Base-by-base conservation (phyloP, 2,797 vertebrate genomes). In the Gallirallus australis region DNA sequence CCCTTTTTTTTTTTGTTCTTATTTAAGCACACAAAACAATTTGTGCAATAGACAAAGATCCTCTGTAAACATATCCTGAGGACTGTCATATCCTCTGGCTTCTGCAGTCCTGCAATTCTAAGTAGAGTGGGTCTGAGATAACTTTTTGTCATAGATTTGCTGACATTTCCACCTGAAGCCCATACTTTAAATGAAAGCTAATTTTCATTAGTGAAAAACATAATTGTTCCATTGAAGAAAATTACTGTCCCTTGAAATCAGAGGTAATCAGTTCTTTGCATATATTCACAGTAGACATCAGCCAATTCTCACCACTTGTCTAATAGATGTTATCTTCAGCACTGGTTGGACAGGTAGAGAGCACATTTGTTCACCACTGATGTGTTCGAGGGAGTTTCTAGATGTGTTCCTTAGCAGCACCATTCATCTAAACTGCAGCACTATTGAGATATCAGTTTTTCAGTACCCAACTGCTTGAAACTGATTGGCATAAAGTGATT, bases 401-500 rank as follows among this genome's bases (percentile, higher is more conserved):
- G 57, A 30, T 42, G 16, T 73, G 50, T 17, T 82, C 9, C 63
- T 80, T 57, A 91, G 60, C n/a, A 79, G 70, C 56, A 86, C 54
- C 45, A 50, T 83, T 91, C 87, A 65, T 52, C 56, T 83, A 60
- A 88, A 89, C 56, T 86, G 52, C 78, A 95, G 31, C 65, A 39
- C 70, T 85, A 82, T 72, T 90, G 59, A 90, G 64, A 88, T n/a
- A 92, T 24, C 52, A 70, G 53, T 53, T 91, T 93, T 94, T 90
- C 70, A 86, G 69, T 52, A 86, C 54, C 18, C 13, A 8, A 1
- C 59, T 93, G 42, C 56, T 93, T 85, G 47, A 90, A 89, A 94
- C 35, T 93, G 88, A 89, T 83, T 89, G 80, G 69, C 88, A 72
- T 63, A 87, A 93, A 87, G 48, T 18, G 48, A 80, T 77, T 95